Conservation (phyloP, 2,113 vertebrate genomes). For the Anguilla rostrata region DNA sequence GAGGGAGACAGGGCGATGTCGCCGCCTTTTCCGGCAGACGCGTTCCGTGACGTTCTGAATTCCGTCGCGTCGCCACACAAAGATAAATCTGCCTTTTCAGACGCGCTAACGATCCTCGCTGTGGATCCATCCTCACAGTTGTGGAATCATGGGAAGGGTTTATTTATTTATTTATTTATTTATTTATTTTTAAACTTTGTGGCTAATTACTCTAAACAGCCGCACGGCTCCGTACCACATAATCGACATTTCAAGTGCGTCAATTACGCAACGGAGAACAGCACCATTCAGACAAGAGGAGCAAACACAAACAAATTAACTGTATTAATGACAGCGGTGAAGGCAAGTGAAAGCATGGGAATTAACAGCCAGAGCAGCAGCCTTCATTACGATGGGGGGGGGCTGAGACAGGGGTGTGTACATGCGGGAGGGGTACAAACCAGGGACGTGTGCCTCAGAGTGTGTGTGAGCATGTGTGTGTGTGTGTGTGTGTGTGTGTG, state of each 20-base stretch:
- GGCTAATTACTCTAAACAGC: background rate
- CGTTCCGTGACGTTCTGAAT: background rate
- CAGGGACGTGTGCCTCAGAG: too few relatives aligned
- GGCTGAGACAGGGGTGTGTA: background rate
- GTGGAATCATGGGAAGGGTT: background rate
- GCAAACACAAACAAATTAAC: constrained; percentile 24
- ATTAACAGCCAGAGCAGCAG: background rate
- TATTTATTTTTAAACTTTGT: background rate
- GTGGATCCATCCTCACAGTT: background rate
- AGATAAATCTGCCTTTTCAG: background rate
- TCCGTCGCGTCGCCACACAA: background rate
- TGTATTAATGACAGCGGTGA: constrained; percentile 12
- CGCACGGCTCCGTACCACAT: background rate
- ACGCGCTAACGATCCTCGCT: background rate
- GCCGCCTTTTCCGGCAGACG: background rate
- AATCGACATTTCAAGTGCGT: constrained; percentile 14
- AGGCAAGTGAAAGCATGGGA: background rate
- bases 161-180: too few relatives aligned
- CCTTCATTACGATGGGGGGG: background rate
- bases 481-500: too few relatives aligned
- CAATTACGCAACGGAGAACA: constrained; percentile 21
- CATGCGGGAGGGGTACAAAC: background rate
- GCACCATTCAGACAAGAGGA: constrained; percentile 3
- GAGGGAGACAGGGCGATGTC: background rate
- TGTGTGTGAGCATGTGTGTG: too few relatives aligned